Percentiles rank a stretch among this genome's conserved stretches.
Conservation (phyloP, 2,888 invertebrate species). For the Plemyria rubiginata region DNA sequence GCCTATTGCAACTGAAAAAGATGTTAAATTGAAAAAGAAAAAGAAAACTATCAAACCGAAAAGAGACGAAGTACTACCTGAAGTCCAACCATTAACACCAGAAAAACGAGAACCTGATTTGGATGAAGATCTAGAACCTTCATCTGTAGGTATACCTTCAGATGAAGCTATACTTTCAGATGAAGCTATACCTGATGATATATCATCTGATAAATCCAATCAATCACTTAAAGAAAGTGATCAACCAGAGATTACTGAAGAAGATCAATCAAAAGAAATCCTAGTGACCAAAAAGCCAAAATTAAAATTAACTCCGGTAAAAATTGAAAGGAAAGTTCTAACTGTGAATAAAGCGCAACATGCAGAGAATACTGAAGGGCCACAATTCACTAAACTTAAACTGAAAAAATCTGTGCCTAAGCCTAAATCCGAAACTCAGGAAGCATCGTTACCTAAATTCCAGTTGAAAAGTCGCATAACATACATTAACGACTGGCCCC, state of each 20-base stretch:
- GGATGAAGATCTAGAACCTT: too few relatives aligned
- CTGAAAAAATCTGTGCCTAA: slow-evolving; percentile 86
- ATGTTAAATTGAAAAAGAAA: slow-evolving; percentile 18
- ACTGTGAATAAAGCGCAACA: slow-evolving; percentile 87
- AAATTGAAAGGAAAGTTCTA: slow-evolving; percentile 86
- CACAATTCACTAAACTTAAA: slow-evolving; percentile 88
- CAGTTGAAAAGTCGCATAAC: slow-evolving; percentile 89
- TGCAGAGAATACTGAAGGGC: slow-evolving; percentile 84
- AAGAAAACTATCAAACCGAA: slow-evolving; percentile 21
- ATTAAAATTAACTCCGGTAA: slow-evolving; percentile 78
- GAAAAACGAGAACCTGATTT: not conserved
- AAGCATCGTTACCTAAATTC: slow-evolving; percentile 86
- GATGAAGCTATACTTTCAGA: not conserved
- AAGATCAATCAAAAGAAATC: slow-evolving; percentile 15
- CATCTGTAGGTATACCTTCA: not conserved
- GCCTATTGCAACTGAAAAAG: slow-evolving; percentile 4
- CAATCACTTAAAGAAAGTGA: not conserved
- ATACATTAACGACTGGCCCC: slow-evolving; percentile 86
- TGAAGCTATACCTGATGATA: too few relatives aligned
- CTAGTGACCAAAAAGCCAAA: slow-evolving; percentile 49
- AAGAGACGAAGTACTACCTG: slow-evolving; percentile 7
- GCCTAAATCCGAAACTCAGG: slow-evolving; percentile 73
- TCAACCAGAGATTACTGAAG: slow-evolving; percentile 1
- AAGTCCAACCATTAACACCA: not conserved
- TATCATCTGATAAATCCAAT: not conserved